Evolutionary conservation across 2,113 vertebrate species (phyloP), one percentile per base, ranked within the genome.

Genomic region (Zingel zingel): DNA sequence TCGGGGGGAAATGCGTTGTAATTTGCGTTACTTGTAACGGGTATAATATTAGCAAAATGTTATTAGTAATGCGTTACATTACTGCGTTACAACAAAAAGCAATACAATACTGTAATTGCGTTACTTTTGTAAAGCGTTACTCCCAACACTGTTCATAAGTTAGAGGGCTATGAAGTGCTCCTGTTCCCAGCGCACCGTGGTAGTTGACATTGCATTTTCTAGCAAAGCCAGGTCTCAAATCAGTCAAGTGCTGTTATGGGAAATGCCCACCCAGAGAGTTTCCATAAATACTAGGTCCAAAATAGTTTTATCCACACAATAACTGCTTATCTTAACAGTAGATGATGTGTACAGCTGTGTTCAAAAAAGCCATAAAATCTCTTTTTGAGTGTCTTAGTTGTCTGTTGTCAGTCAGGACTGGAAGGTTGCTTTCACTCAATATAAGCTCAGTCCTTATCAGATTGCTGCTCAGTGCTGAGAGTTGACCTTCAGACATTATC

Each of bases 401-500:
- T 70, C 36, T 30, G 27, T 64, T 66, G 63, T 79, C 10, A 25
- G 68, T 82, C 64, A 69, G 76, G 56, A 53, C 51, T 63, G 53
- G 48, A 75, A 77, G 62, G 50, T 71, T 75, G 79, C 77, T 81
- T 77, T 84, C 27, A 65, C 80, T 63, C 39, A 19, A 45, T 72
- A 61, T 71, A 25, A 78, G 66, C 75, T 70, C 39, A 68, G 67
- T 74, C 71, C 79, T 90, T 93, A 94, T 94, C 92, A 79, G 86
- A 59, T 72, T 65, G 50, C 63, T n/a, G 71, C 82, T 79, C n/a
- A 25, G 67, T 65, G 83, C 88, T 83, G 78, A 91, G 86, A 64
- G 82, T 78, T 93, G 90, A 93, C 92, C 92, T 93, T 91, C 85
- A 92, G 73, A 87, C 85, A 89, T 73, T 75, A 88, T 85, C 86